Evolutionary conservation across 1,140 invertebrate species (phyloP), one percentile per base, ranked within the genome.

Genomic region (Anastrepha ludens): DNA sequence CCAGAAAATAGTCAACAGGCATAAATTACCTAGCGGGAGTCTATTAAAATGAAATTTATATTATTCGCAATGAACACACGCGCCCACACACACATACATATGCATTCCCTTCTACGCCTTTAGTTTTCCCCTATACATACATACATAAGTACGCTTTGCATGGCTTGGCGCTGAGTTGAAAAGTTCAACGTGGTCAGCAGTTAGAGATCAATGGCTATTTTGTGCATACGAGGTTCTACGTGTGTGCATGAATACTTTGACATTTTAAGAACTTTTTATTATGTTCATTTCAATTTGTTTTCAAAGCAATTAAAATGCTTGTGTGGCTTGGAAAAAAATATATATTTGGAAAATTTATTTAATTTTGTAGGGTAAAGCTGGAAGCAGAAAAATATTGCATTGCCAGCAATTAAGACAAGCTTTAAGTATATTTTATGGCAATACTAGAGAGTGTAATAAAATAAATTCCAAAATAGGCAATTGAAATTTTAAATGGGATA

Each of bases 11-110:
- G 74, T 81, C 74, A 81, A 81, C 74, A 81, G 20, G 17, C 74
- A 81, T 81, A 81, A 81, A 81, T 81, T 81, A 81, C 74, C 74
- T 81, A 81, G 47, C 74, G 47, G 74, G 74, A 81, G 74, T 81
- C 58, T 81, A 81, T 81, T 81, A 81, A 81, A 81, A 81, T 81
- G 74, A n/a, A 81, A 81, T 81, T 81, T 81, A 81, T 81, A 41
- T 81, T 81, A 81, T 81, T 81, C n/a, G 20, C 7, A 29, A 29
- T 29, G 29, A 29, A 1, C 74, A 81, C n/a, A 81, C n/a, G 55
- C 41, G n/a, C n/a, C 15, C 17, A 81, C 9, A 55, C 4, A 7
- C 5, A 29, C 64, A 29, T 17, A 2, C 20, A 67, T 5, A 39
- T 7, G n/a, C 20, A 67, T 39, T 4, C 60, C 4, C 60, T 29